phyloP scores from a whole-genome alignment of 2,113 vertebrate genomes.

The Callaeas wilsoni region DNA sequence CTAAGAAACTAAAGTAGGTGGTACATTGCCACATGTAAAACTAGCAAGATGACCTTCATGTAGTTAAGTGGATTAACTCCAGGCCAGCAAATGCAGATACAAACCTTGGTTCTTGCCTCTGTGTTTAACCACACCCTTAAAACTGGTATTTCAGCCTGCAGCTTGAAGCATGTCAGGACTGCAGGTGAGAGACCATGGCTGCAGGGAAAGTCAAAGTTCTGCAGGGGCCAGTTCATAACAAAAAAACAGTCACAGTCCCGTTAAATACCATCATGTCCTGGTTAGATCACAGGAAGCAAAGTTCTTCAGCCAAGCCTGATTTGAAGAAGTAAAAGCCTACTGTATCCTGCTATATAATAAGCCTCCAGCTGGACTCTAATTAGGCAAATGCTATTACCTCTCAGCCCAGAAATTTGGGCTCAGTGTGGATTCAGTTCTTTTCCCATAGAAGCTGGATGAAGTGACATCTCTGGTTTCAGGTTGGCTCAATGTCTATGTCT shows the following conservation, averaged over 20 bases:
- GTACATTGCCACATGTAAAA: not conserved
- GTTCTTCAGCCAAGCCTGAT: not conserved
- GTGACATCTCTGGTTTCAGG: not conserved
- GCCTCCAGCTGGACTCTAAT: not conserved
- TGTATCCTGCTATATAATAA: not conserved
- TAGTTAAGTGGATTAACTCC: not conserved
- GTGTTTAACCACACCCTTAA: not conserved
- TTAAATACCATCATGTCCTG: not conserved
- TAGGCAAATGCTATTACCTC: not conserved
- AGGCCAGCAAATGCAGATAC: not conserved
- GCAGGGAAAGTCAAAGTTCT: not conserved
- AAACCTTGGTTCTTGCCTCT: not conserved
- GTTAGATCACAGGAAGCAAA: not conserved
- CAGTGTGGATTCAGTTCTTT: not conserved
- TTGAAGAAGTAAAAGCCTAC: not conserved
- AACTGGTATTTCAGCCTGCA: not conserved
- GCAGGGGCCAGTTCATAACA: not conserved
- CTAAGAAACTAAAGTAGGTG: not conserved
- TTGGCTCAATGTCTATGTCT: not conserved
- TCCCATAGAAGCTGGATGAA: not conserved
- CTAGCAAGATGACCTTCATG: not conserved
- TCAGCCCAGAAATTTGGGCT: not conserved
- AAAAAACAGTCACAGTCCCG: not conserved
- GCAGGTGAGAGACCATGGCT: not conserved
- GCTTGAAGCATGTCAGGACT: not conserved